Evolutionary conservation across 2,113 vertebrate species (phyloP).

Genomic region (Stictonetta naevosa): DNA sequence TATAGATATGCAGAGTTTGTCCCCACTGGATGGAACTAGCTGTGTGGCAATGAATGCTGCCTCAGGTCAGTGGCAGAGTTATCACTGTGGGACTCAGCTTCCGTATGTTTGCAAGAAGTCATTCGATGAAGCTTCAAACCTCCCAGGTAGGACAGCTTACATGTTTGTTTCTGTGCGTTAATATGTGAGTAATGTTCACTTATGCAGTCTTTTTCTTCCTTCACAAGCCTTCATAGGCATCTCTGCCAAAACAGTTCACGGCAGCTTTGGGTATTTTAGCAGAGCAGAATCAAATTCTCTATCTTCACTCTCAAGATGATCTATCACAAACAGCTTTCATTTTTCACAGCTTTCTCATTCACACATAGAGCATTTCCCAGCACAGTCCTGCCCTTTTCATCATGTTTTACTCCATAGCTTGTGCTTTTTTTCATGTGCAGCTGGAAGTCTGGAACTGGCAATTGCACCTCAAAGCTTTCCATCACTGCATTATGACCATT

Average conservation of each 20-base stretch:
- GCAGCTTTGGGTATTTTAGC: neutral
- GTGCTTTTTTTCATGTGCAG: neutral
- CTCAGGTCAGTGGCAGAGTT: slow-evolving; percentile 78
- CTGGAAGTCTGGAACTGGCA: neutral
- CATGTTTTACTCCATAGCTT: neutral
- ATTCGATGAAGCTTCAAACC: slow-evolving; percentile 8
- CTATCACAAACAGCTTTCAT: neutral
- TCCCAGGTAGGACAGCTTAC: slow-evolving; percentile 71
- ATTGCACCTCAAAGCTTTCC: neutral
- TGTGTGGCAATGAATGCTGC: slow-evolving; percentile 84
- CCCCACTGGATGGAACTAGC: slow-evolving; percentile 76
- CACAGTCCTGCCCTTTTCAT: neutral
- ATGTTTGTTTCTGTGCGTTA: neutral
- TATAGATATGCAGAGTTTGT: slow-evolving; percentile 74
- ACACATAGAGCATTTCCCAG: neutral
- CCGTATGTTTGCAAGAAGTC: slow-evolving; percentile 91
- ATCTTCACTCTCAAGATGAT: neutral
- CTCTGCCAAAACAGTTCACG: slow-evolving; percentile 3
- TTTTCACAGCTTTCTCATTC: slow-evolving; percentile 24
- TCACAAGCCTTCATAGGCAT: neutral
- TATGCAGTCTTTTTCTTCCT: neutral
- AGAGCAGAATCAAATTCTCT: neutral
- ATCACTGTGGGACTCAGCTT: slow-evolving; percentile 79
- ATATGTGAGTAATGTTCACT: neutral
- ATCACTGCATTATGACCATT: neutral